These are phyloP conservation scores for Odocoileus hemionus DNA, from an alignment of 2,113 vertebrate species.

Conservation along the genomic window DNA sequence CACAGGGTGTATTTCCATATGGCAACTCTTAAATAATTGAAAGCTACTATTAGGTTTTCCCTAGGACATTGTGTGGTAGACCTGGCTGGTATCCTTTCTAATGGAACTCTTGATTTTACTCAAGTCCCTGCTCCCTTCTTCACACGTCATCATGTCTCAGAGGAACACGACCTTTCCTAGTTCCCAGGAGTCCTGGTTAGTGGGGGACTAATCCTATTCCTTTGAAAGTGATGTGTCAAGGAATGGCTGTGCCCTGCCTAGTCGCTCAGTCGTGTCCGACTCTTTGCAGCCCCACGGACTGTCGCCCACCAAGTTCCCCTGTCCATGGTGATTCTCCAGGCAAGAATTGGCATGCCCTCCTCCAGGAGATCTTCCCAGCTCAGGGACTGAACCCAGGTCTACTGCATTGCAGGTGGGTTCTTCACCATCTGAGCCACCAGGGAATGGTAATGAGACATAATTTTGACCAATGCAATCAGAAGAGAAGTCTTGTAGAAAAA, in stretches of 20 bases:
- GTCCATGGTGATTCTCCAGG: background rate
- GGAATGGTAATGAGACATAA: background rate
- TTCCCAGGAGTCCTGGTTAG: background rate
- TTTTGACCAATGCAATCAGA: background rate
- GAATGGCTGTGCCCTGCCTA: background rate
- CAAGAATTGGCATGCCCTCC: background rate
- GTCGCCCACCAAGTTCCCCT: background rate
- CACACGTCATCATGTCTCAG: background rate
- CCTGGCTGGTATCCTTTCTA: background rate
- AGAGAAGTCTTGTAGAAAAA: background rate
- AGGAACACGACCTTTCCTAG: background rate
- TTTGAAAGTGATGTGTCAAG: background rate
- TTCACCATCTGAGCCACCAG: background rate
- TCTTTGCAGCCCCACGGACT: background rate
- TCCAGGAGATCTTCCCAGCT: background rate
- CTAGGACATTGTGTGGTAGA: background rate
- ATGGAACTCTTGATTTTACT: background rate
- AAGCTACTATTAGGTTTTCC: background rate
- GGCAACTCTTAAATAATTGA: background rate
- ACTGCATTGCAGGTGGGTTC: background rate
- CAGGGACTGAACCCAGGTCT: background rate
- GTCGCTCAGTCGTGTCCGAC: accelerated
- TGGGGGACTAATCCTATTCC: background rate
- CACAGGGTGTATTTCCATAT: background rate
- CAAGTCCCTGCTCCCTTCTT: background rate